Conservation (phyloP, 2,113 vertebrate species). For the Psammodynastes pulverulentus region DNA sequence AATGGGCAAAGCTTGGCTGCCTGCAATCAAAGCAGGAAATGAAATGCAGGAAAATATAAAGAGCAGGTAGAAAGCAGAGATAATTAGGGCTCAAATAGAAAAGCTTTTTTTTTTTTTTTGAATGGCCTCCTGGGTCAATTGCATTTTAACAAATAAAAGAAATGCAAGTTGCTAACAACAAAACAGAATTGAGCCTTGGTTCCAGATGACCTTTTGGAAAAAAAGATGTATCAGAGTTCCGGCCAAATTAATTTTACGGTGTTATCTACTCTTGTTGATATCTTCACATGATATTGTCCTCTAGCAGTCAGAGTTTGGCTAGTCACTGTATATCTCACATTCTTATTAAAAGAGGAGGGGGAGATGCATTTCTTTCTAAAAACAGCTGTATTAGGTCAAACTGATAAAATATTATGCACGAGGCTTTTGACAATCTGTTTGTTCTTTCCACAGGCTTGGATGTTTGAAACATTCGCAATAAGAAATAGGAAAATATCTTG, state of each 20-base stretch:
- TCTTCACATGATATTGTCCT: not conserved
- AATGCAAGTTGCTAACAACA: not conserved
- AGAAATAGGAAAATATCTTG: not conserved
- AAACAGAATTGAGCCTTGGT: not conserved
- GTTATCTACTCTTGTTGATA: not conserved
- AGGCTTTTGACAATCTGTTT: not conserved
- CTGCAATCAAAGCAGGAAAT: conserved; percentile 33
- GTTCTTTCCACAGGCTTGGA: not conserved
- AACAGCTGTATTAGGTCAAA: not conserved
- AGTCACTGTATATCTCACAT: not conserved
- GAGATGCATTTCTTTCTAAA: not conserved
- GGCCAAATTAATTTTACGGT: not conserved
- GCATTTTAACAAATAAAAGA: conserved; percentile 19
- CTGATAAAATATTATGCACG: not conserved
- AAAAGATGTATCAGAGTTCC: not conserved
- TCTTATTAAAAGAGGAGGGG: not conserved
- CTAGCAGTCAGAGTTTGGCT: not conserved
- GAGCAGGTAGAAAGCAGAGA: not conserved
- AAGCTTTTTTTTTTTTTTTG: conserved; percentile 39
- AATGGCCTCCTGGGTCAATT: conserved; percentile 3
- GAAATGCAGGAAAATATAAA: conserved; percentile 29
- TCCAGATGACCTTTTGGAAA: not conserved
- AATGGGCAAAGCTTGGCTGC: conserved; percentile 20
- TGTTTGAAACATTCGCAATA: not conserved
- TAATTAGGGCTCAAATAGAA: conserved; percentile 58